Percentiles rank a stretch among this genome's conserved stretches.
phyloP scores from a whole-genome alignment of 2,797 vertebrate species.

The Acropternis orthonyx region DNA sequence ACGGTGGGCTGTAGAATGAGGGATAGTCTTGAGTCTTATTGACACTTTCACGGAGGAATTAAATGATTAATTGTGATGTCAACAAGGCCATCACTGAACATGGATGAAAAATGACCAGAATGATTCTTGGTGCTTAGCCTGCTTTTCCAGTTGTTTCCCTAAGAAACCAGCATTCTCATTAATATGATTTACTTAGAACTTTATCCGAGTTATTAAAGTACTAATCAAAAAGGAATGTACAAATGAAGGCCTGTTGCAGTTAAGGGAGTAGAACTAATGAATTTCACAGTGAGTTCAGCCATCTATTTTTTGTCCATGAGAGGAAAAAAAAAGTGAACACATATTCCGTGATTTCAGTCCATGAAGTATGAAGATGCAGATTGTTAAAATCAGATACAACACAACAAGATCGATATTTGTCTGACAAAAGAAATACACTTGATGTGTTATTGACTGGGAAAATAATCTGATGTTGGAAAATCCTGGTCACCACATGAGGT shows the following conservation, averaged over 20 bases:
- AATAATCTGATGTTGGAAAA: not conserved
- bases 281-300: not conserved
- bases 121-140: not conserved
- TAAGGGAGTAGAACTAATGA: not conserved
- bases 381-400: not conserved
- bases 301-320: not conserved
- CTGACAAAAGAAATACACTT: not conserved
- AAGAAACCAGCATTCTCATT: not conserved
- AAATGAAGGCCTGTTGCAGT: not conserved
- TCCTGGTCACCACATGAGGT: not conserved
- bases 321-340: not conserved
- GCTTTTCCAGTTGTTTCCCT: not conserved
- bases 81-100: not conserved
- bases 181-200: not conserved
- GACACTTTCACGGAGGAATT: not conserved
- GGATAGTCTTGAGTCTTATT: not conserved
- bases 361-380: not conserved
- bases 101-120: not conserved
- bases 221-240: not conserved
- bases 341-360: not conserved
- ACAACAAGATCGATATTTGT: not conserved
- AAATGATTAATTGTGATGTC: constrained; percentile 8
- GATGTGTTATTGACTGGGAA: not conserved
- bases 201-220: not conserved
- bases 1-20: not conserved